Conservation (phyloP, 1,140 invertebrate genomes). For the Dreissena polymorpha region DNA sequence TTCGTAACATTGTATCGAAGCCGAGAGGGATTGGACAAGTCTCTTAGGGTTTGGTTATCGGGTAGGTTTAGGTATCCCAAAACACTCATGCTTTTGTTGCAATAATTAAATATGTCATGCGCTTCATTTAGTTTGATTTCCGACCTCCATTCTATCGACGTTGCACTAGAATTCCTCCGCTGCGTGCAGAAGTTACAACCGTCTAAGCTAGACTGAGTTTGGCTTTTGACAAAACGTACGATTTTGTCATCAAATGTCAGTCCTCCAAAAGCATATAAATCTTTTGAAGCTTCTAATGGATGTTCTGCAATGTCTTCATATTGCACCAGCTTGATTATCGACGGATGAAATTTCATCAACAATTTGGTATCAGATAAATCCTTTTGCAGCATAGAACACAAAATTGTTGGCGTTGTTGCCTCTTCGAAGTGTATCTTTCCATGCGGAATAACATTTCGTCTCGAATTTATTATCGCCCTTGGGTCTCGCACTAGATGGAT, state of each 20-base stretch:
- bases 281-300: constrained; percentile 1
- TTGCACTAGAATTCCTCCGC: constrained; percentile 20
- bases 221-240: background rate
- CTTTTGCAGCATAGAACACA: too few species aligned
- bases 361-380: too few species aligned
- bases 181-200: constrained; percentile 26
- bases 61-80: constrained; percentile 14
- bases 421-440: constrained; percentile 21
- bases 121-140: too few species aligned
- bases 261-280: constrained; percentile 12
- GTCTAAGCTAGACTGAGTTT: constrained; percentile 6
- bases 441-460: constrained; percentile 25
- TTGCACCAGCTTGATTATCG: background rate
- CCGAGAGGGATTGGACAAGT: too few species aligned
- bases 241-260: background rate
- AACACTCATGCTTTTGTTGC: too few species aligned
- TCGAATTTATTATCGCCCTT: too few species aligned
- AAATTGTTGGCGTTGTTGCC: background rate
- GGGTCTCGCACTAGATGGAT: too few species aligned
- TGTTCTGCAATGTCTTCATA: constrained; percentile 34
- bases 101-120: too few species aligned
- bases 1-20: too few species aligned
- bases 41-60: too few species aligned
- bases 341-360: too few species aligned
- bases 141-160: too few species aligned